phyloP scores from a whole-genome alignment of 2,113 vertebrate species.

The Rhadina sibilatrix region DNA sequence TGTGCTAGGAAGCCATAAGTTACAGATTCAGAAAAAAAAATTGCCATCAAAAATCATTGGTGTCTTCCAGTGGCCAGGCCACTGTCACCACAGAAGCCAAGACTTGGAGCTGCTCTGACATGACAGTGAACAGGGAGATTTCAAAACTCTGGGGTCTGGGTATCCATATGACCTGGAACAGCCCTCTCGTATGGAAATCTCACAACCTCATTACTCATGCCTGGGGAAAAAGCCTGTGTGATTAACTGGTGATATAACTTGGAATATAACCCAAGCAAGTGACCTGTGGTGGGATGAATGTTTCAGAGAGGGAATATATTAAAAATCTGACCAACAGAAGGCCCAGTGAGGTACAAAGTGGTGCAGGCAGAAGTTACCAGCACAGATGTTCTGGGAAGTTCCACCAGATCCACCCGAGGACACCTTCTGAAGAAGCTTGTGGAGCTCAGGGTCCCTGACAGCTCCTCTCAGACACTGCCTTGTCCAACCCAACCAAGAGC shows the following conservation, averaged over 20 bases:
- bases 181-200: not conserved
- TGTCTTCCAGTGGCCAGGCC: not conserved
- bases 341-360: not conserved
- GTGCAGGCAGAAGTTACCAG: not conserved
- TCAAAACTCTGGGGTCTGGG: not conserved
- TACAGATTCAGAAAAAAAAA: not conserved
- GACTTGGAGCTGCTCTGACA: not conserved
- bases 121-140: not conserved
- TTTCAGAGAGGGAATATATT: not conserved
- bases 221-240: not conserved
- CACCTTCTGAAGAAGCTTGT: not conserved
- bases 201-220: not conserved
- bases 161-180: not conserved
- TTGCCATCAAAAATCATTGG: fast-evolving
- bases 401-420: fast-evolving
- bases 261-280: not conserved
- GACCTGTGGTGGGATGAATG: not conserved
- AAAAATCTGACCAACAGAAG: not conserved
- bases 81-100: not conserved
- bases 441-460: not conserved
- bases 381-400: not conserved
- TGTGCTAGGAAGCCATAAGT: not conserved
- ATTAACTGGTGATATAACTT: not conserved
- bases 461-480: not conserved
- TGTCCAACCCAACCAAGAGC: not conserved